Percentiles rank a stretch among this genome's conserved stretches.
These are phyloP conservation scores for Strigamia transsilvanica DNA, from an alignment of 2,888 invertebrate species.

Conservation along the genomic window DNA sequence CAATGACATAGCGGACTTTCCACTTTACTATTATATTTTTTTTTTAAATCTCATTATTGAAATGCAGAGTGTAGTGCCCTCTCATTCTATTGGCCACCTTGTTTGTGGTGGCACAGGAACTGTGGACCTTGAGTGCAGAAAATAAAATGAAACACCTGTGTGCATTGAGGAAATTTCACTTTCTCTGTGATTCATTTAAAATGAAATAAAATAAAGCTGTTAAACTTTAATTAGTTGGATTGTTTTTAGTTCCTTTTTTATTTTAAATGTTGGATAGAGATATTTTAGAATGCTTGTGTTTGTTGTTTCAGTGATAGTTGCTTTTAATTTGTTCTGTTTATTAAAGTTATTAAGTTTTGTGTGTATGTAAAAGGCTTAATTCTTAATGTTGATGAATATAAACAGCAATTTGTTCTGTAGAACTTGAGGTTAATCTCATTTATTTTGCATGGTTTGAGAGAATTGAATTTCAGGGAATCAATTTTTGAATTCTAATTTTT, in stretches of 20 bases:
- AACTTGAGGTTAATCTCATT: too few species aligned
- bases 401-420: too few species aligned
- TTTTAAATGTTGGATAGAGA: too few species aligned
- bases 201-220: background rate
- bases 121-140: background rate
- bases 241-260: background rate
- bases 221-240: slow-evolving; percentile 30
- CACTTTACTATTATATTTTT: slow-evolving; percentile 11
- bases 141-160: background rate
- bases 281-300: too few species aligned
- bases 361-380: too few species aligned
- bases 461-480: too few species aligned
- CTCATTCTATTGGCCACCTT: slow-evolving; percentile 12
- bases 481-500: too few species aligned
- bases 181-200: slow-evolving; percentile 25
- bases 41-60: slow-evolving; percentile 15
- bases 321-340: background rate
- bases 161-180: slow-evolving; percentile 29
- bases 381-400: too few species aligned
- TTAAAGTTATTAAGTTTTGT: background rate
- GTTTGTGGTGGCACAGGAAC: slow-evolving; percentile 44
- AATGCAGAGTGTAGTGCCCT: slow-evolving; percentile 45
- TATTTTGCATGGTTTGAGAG: too few species aligned
- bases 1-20: slow-evolving; percentile 41
- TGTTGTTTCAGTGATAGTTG: background rate